Evolutionary conservation across 2,888 invertebrate species (phyloP).

Genomic region (Hypercompe scribonia): DNA sequence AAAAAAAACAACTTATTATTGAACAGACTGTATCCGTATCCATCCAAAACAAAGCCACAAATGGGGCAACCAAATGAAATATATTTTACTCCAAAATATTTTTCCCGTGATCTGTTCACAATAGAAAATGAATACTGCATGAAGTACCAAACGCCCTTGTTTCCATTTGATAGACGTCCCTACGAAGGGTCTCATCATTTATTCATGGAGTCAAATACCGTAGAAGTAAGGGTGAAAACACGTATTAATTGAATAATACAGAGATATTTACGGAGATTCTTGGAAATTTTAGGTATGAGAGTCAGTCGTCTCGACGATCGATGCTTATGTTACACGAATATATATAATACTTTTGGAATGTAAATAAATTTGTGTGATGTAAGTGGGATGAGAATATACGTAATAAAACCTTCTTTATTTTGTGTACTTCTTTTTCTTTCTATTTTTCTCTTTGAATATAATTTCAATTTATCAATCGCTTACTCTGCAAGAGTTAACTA

Average conservation of each 20-base stretch:
- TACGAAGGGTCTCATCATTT: slow-evolving; percentile 37
- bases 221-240: slow-evolving; percentile 32
- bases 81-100: slow-evolving; percentile 13
- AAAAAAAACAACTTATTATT: neutral
- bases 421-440: too few relatives aligned
- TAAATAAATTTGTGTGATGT: neutral
- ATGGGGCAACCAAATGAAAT: slow-evolving; percentile 10
- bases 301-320: neutral
- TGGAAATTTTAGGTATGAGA: neutral
- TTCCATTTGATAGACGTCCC: slow-evolving; percentile 36
- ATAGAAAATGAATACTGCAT: slow-evolving; percentile 42
- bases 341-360: neutral
- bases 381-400: neutral
- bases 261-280: slow-evolving; percentile 12
- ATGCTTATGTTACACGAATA: neutral
- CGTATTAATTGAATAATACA: slow-evolving; percentile 44
- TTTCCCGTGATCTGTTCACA: slow-evolving; percentile 19
- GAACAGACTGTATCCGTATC: neutral
- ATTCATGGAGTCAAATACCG: slow-evolving; percentile 42
- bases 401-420: too few relatives aligned
- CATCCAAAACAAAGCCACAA: neutral
- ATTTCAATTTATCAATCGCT: too few relatives aligned
- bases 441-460: too few relatives aligned
- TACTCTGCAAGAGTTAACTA: too few relatives aligned
- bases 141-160: slow-evolving; percentile 37